phyloP scores from a whole-genome alignment of 37 sponge, comb jelly and placozoan genomes.

The Hormiphora californensis region DNA sequence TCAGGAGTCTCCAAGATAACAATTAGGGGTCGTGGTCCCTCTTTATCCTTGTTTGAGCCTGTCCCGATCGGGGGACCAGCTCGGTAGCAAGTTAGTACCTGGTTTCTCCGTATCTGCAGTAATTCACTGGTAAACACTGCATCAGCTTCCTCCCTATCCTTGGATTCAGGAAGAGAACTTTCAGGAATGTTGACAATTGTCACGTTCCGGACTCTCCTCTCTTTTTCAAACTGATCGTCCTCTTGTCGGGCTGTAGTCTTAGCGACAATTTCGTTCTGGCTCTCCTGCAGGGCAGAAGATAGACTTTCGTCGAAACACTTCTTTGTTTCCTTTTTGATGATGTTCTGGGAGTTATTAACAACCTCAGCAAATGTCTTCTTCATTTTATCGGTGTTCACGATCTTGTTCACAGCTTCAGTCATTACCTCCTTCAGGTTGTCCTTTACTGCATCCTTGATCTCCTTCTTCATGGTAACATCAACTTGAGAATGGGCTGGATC shows the following conservation, averaged over 20 bases:
- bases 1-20: constrained; percentile 18
- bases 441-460: neutral
- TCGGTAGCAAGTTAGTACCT: neutral
- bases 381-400: neutral
- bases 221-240: constrained; percentile 10
- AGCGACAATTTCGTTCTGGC: constrained; percentile 9
- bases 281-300: neutral
- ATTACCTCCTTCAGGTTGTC: neutral
- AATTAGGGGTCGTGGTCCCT: neutral
- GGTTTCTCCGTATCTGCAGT: neutral
- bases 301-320: constrained; percentile 2
- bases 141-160: neutral
- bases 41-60: constrained; percentile 18
- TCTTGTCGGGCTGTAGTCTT: neutral
- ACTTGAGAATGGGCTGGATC: too few relatives aligned
- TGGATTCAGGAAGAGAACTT: neutral
- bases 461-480: neutral
- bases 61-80: constrained; percentile 41
- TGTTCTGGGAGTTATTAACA: neutral
- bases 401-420: neutral
- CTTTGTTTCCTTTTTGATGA: neutral
- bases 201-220: neutral
- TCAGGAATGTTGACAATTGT: neutral
- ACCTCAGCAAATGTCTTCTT: constrained; percentile 25
- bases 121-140: neutral